phyloP scores from a whole-genome alignment of 2,113 vertebrate genomes.

The Ceyx cyanopectus region DNA sequence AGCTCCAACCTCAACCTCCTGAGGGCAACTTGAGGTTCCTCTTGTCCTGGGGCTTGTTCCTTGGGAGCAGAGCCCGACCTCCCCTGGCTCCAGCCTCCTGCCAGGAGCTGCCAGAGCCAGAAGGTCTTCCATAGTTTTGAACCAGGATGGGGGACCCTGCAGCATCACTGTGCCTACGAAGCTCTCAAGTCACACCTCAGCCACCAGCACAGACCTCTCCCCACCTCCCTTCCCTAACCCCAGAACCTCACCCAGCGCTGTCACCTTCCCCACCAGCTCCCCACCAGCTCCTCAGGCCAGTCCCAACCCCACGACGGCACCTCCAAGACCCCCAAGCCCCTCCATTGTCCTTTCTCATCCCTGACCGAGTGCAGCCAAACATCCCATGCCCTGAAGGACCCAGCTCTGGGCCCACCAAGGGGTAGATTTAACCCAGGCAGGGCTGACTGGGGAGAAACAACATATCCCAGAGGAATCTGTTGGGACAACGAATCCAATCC shows the following conservation, averaged over 20 bases:
- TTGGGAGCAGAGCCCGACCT: too few relatives aligned
- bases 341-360: background rate
- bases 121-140: background rate
- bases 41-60: too few relatives aligned
- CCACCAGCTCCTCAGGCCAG: background rate
- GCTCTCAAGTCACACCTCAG: too few relatives aligned
- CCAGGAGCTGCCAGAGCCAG: too few relatives aligned
- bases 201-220: background rate
- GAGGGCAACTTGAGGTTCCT: too few relatives aligned
- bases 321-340: background rate
- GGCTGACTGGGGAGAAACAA: background rate
- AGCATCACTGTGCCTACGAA: background rate
- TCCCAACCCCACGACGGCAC: background rate
- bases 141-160: rapidly evolving
- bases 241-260: background rate
- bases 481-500: background rate
- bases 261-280: background rate
- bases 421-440: background rate
- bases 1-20: too few relatives aligned
- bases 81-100: too few relatives aligned
- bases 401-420: rapidly evolving
- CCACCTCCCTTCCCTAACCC: background rate
- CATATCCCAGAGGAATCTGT: rapidly evolving
- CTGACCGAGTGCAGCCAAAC: background rate
- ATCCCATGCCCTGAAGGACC: rapidly evolving